A percentile compares a stretch with the other conserved stretches of the same genome.
Evolutionary conservation across 2,113 vertebrate species (phyloP).

Genomic region (Deroptyus accipitrinus): DNA sequence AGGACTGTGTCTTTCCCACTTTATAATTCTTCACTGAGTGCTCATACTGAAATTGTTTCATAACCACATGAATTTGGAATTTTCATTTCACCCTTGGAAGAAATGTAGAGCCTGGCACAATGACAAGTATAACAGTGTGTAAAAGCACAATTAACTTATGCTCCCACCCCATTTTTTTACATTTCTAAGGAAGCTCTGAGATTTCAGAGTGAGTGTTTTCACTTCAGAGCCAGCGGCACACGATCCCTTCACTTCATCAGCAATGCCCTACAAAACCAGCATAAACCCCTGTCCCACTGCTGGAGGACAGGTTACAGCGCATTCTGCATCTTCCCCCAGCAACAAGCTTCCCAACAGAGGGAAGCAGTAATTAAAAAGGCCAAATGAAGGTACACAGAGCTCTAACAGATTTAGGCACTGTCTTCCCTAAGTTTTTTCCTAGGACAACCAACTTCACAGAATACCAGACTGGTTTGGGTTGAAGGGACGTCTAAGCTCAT

Average conservation of each 20-base stretch:
- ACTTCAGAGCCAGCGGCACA: conserved; percentile 65
- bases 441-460: neutral
- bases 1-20: conserved; percentile 54
- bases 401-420: neutral
- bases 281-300: neutral
- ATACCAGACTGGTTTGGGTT: neutral
- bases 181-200: conserved; percentile 69
- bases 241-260: conserved; percentile 53
- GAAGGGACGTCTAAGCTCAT: neutral
- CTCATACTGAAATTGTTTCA: conserved; percentile 71
- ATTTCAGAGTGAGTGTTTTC: conserved; percentile 71
- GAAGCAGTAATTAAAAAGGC: neutral
- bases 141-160: conserved; percentile 78
- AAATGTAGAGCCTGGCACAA: conserved; percentile 72
- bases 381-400: rapidly evolving
- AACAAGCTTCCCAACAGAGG: neutral
- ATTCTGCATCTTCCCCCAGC: neutral
- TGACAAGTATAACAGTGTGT: conserved; percentile 75
- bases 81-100: conserved; percentile 72
- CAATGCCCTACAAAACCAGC: neutral
- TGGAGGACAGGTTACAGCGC: neutral
- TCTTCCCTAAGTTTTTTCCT: neutral
- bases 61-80: conserved; percentile 73
- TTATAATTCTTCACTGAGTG: conserved; percentile 55
- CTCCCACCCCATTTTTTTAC: conserved; percentile 64